Base-by-base conservation (phyloP, 1,140 invertebrate genomes). In the Araneus ventricosus region DNA sequence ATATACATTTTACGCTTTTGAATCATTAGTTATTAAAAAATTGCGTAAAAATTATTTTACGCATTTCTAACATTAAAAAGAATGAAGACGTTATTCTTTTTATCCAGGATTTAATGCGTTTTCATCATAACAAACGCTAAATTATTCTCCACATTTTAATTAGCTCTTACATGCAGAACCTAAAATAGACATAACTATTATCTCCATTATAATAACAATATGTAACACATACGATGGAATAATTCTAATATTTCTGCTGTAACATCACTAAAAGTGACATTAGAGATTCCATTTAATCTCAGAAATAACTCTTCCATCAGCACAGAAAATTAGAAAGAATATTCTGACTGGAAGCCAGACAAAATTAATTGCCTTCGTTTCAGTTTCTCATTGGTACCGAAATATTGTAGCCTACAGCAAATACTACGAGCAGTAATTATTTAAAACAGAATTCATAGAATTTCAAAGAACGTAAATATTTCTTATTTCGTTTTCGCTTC, bases 391-490 rank as follows among this genome's bases (percentile, higher is more conserved):
- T 63, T 63, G 27, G 52, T n/a, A 61, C 52, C 17, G 39, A 57
- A 84, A 84, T 84, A 84, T 84, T 41, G 22, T 52, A 87, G 30
- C 85, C 85, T 37, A 8, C 59, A 61, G 85, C 85, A 63, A 87
- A 87, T 37, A 30, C 45, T 52, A 52, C 27, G 37, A 61, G n/a
- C 27, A 3, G 52, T 57, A 87, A 34, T 87, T 59, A 87, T 84
- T 84, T 84, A 52, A 84, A 63, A 87, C 59, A 87, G 45, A 34
- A 87, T 59, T 45, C 37, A 6, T 45, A 75, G n/a, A n/a, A 75
- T 45, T 88, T 52, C 61, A 88, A 45, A 75, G 17, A 88, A 88
- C 61, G 17, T 67, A 70, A 88, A 88, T 88, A 70, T 70, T 88
- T 88, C 61, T 88, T 88, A 27, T 57, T 61, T 86, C 57, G 84